These are phyloP conservation scores for Crax fasciolata DNA, from an alignment of 2,797 vertebrate species.

Conservation along the genomic window DNA sequence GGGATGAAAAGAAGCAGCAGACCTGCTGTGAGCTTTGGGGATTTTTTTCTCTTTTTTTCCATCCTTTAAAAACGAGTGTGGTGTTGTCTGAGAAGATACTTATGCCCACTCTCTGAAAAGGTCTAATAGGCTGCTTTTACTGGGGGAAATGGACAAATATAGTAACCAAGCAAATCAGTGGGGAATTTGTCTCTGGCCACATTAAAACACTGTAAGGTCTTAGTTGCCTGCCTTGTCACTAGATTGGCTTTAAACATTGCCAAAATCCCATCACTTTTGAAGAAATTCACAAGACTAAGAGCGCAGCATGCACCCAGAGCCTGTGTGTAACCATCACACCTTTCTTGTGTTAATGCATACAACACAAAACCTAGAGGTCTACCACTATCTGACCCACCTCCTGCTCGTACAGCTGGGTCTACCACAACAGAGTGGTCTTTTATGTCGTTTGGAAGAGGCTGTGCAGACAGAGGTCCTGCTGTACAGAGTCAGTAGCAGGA, in stretches of 20 bases:
- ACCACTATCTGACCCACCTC: neutral
- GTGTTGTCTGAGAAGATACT: neutral
- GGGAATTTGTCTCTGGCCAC: neutral
- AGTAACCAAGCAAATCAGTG: neutral
- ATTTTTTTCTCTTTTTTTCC: neutral
- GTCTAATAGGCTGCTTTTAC: neutral
- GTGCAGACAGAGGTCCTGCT: neutral
- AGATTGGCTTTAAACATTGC: neutral
- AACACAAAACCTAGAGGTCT: neutral
- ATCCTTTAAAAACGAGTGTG: neutral
- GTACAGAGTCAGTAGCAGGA: neutral
- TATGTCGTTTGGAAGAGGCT: neutral
- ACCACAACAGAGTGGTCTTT: neutral
- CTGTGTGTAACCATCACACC: neutral
- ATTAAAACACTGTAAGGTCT: neutral
- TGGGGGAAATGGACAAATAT: neutral
- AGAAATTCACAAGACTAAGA: neutral
- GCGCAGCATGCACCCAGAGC: neutral
- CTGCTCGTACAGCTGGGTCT: neutral
- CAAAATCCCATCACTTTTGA: neutral
- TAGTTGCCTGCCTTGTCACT: neutral
- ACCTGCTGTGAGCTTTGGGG: neutral
- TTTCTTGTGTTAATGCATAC: neutral
- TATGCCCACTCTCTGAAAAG: neutral
- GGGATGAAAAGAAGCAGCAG: neutral